Percentiles rank a stretch among this genome's conserved stretches.
These are phyloP conservation scores for Garra rufa DNA, from an alignment of 2,113 vertebrate species.

Conservation along the genomic window DNA sequence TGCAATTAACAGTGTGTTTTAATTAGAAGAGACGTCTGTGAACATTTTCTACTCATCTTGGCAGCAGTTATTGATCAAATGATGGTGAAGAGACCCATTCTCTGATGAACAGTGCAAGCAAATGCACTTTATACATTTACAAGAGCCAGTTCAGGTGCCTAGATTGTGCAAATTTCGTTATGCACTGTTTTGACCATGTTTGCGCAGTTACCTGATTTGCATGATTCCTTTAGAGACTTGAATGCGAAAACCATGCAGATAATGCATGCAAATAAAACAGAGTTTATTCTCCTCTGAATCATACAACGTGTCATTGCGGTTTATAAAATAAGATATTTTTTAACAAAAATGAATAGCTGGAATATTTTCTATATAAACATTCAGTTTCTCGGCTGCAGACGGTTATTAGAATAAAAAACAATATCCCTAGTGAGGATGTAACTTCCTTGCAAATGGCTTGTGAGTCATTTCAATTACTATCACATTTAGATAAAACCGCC, in stretches of 20 bases:
- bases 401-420: conserved; percentile 6
- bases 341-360: background rate
- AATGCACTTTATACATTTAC: background rate
- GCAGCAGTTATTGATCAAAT: background rate
- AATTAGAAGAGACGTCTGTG: background rate
- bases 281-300: background rate
- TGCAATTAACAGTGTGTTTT: background rate
- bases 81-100: background rate
- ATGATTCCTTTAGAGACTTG: background rate
- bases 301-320: background rate
- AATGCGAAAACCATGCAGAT: background rate
- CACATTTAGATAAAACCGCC: background rate
- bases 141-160: background rate
- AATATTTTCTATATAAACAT: background rate
- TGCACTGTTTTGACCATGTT: background rate
- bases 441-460: background rate
- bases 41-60: background rate
- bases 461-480: conserved; percentile 8
- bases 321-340: background rate
- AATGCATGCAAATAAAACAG: background rate
- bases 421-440: background rate
- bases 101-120: background rate
- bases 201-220: background rate
- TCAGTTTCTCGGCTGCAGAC: background rate
- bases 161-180: background rate